Conservation (phyloP, 1,140 invertebrate genomes). For the Tetramorium simillimum region DNA sequence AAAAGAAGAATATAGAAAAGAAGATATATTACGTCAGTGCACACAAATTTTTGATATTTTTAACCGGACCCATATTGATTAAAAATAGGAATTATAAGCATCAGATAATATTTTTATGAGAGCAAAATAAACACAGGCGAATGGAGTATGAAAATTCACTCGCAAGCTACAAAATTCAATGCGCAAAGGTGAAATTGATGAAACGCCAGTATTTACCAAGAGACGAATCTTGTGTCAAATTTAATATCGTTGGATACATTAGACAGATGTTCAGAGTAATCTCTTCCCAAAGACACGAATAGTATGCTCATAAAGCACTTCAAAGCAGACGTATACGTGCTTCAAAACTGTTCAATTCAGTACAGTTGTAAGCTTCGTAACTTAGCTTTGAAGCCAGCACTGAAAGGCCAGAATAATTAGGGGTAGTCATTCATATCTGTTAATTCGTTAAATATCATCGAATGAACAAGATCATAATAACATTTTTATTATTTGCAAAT, state of each 20-base stretch:
- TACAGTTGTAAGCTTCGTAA: not conserved
- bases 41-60: slow-evolving; percentile 11
- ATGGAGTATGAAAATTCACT: not conserved
- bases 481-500: not conserved
- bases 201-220: slow-evolving; percentile 19
- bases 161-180: not conserved
- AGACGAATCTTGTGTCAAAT: slow-evolving; percentile 27
- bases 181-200: not conserved
- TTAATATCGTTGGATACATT: slow-evolving; percentile 23
- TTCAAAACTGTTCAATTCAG: slow-evolving; percentile 17
- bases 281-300: slow-evolving; percentile 24
- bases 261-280: slow-evolving; percentile 8
- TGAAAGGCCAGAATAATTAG: slow-evolving; percentile 17
- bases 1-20: not conserved
- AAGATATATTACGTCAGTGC: not conserved
- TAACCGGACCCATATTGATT: slow-evolving; percentile 14
- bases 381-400: not conserved
- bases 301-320: slow-evolving; percentile 16
- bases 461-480: not conserved
- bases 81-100: slow-evolving; percentile 35
- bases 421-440: slow-evolving; percentile 4
- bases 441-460: not conserved
- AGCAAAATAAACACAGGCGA: slow-evolving; percentile 12
- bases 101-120: slow-evolving; percentile 26
- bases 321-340: slow-evolving; percentile 4